Base-by-base conservation (phyloP, 2,888 invertebrate species). In the Drosophila paramelanica region DNA sequence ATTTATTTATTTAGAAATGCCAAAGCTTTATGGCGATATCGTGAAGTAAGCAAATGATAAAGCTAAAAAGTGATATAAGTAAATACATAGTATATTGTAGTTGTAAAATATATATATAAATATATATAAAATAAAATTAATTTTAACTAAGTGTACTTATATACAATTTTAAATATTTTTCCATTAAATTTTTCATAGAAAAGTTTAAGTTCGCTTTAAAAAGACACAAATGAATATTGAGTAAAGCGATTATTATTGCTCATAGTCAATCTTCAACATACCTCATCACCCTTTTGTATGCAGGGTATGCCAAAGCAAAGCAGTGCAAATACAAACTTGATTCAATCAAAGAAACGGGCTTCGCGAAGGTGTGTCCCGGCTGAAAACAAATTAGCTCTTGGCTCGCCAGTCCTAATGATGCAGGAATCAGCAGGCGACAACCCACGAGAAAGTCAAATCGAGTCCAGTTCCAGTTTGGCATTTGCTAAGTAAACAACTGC, bases 401-500 rank as follows among this genome's bases (percentile, higher is more conserved):
- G 45, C 36, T 31, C 14, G 42, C 50, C 45, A 7, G 7, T 46
- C 47, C 74, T 73, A 86, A 82, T 69, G 80, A 53, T 61, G 64
- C 67, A 67, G 67, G 79, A 85, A 69, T 76, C 82, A 70, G 47
- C 36, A 46, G 39, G 20, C 50, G 50, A 73, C 68, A 51, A 39
- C 47, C 55, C 23, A 61, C 65, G 20, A 62, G 38, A 53, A 50
- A 49, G 23, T 23, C 39, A 36, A 52, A 33, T 33, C 17, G 66
- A 33, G 45, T 25, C 36, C 55, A 45, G 33, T 65, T 41, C 58
- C 51, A 25, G 49, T 49, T 13, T 39, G 61, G 68, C 61, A 75
- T 65, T 51, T 61, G 59, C 46, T 36, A 60, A 67, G 62, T 45
- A 61, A 71, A 71, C 65, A 78, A 62, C 52, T 49, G 38, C 25